Evolutionary conservation across 2,888 invertebrate species (phyloP), one percentile per base, ranked within the genome.

Genomic region (Opisthograptis luteolata): DNA sequence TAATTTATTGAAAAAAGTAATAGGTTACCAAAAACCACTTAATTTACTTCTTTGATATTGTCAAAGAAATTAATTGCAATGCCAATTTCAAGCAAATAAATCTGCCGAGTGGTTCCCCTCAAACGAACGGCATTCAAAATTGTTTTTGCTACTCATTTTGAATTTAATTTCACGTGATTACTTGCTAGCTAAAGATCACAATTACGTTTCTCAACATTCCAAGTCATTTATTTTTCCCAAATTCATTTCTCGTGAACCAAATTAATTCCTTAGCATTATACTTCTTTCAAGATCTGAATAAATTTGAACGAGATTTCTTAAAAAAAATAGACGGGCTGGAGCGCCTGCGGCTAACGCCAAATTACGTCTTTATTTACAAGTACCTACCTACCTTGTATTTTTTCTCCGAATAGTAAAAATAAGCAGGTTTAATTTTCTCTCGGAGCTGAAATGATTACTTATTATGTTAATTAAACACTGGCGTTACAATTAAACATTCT

Each of bases 341-440:
- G 69, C 86, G n/a, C 87, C 86, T 61, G 84, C 81, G 87, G 88
- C 87, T 76, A 80, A 65, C 70, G 73, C 76, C 79, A 87, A 89
- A 90, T 90, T 88, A 84, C 85, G 71, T 84, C 80, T 81, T 86
- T 88, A 87, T 86, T 86, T 87, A 83, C 85, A 81, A 81, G 80
- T 76, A 69, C 62, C 65, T 66, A 71, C 46, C 45, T 58, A 70
- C 46, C 46, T 58, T 34, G 49, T 51, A 54, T 49, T 49, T 46
- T 49, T 17, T 34, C 32, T 22, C 14, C 25, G 15, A 40, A 24
- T 25, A 53, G 37, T 41, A 43, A 40, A 46, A 52, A 56, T 48
- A 52, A 40, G 37, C 46, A 53, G 32, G 28, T 39, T 50, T 24
- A 30, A 50, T 42, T 52, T 50, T 47, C 31, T 42, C 37, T 22